These are phyloP conservation scores for Tenebrosternarchus preto DNA, from an alignment of 2,113 vertebrate genomes.

Conservation along the genomic window DNA sequence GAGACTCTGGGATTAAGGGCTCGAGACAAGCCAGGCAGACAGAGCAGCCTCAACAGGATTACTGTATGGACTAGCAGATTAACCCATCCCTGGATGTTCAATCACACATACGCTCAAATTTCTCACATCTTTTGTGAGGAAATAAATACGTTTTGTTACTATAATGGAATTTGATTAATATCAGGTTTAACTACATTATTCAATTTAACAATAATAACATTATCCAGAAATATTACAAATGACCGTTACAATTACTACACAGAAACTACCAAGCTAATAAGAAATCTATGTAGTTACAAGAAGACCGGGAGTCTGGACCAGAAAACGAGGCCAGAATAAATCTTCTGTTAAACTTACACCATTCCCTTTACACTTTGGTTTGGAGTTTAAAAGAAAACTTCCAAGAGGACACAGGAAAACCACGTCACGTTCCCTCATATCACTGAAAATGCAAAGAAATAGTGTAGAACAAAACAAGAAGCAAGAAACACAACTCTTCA, in stretches of 20 bases:
- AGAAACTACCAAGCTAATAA: too few species aligned
- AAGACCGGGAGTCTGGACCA: too few species aligned
- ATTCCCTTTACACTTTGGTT: too few species aligned
- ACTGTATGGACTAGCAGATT: conserved; percentile 45
- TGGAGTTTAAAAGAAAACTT: background rate
- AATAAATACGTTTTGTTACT: conserved; percentile 3
- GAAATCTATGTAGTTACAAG: too few species aligned
- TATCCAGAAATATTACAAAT: too few species aligned
- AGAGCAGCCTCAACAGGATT: conserved; percentile 61
- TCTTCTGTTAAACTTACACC: too few species aligned
- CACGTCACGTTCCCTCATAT: background rate
- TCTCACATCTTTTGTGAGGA: background rate
- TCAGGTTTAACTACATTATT: background rate
- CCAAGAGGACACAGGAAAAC: background rate
- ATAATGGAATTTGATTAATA: background rate
- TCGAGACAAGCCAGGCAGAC: conserved; percentile 60
- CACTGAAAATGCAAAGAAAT: background rate
- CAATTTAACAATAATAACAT: too few species aligned
- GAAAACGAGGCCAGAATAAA: too few species aligned
- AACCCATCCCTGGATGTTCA: conserved; percentile 19
- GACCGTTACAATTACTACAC: too few species aligned
- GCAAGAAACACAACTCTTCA: background rate
- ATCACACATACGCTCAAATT: background rate
- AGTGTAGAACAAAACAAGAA: conserved; percentile 12
- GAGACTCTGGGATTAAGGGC: conserved; percentile 64